A percentile compares a stretch with the other conserved stretches of the same genome.
Evolutionary conservation across 2,113 vertebrate genomes (phyloP).

Genomic region (Crotalus helleri): DNA sequence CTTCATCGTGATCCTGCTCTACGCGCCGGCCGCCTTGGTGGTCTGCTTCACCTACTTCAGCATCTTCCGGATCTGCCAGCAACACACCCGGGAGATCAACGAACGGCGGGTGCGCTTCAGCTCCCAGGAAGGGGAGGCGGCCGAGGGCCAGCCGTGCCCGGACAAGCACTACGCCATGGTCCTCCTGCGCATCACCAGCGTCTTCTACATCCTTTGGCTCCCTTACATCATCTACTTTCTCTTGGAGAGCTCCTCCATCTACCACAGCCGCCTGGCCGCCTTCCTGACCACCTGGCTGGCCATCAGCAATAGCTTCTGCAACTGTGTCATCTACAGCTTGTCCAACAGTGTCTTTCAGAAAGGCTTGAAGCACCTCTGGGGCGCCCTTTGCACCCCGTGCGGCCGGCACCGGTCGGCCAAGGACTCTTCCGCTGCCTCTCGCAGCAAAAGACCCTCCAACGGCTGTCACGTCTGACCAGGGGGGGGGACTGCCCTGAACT

Average conservation of each 20-base stretch:
- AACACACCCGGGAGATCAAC: conserved; percentile 94
- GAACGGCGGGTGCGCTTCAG: conserved; percentile 90
- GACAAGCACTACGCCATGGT: conserved; percentile 96
- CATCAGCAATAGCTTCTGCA: conserved; percentile 99
- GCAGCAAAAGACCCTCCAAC: conserved; percentile 73
- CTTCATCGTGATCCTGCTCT: conserved; percentile 90
- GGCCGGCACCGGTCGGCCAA: conserved; percentile 74
- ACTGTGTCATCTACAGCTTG: conserved; percentile 98
- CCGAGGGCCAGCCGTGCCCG: conserved; percentile 77
- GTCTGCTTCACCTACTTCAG: conserved; percentile 97
- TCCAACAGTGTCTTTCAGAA: conserved; percentile 97
- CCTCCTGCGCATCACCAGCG: conserved; percentile 95
- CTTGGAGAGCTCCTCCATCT: conserved; percentile 89
- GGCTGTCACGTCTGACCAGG: conserved; percentile 71
- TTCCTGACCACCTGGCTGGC: conserved; percentile 98
- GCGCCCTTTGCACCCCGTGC: conserved; percentile 84
- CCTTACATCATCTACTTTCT: conserved; percentile 98
- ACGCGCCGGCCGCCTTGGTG: conserved; percentile 88
- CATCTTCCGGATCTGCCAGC: conserved; percentile 97
- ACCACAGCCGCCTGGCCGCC: conserved; percentile 80
- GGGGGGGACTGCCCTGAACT: background rate
- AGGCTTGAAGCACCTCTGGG: conserved; percentile 88
- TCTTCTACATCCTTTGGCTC: conserved; percentile 97
- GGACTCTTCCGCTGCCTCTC: conserved; percentile 70
- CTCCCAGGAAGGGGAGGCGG: conserved; percentile 75